These are phyloP conservation scores for Blastobasis adustella DNA, from an alignment of 2,888 invertebrate species.

Conservation along the genomic window DNA sequence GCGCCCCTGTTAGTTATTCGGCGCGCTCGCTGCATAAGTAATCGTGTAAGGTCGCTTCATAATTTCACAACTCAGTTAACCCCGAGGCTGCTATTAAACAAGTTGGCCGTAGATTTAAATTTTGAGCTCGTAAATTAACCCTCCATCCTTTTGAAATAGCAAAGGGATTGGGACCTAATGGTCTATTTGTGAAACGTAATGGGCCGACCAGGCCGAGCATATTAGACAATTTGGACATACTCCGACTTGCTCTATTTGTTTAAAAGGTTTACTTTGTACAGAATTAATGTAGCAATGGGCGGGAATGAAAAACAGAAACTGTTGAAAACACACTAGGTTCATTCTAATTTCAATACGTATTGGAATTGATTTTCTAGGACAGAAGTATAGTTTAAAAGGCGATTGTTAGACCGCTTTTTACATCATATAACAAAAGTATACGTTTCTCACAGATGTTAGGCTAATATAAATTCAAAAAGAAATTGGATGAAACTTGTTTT, in stretches of 20 bases:
- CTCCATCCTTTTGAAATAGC: conserved; percentile 73
- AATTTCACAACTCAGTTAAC: conserved; percentile 66
- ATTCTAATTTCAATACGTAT: too few relatives aligned
- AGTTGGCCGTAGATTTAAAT: conserved; percentile 72
- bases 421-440: too few relatives aligned
- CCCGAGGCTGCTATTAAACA: conserved; percentile 64
- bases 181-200: conserved; percentile 73
- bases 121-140: conserved; percentile 74
- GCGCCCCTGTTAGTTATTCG: too few relatives aligned
- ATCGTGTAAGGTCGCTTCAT: conserved; percentile 40
- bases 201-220: conserved; percentile 62
- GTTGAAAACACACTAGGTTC: too few relatives aligned
- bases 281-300: too few relatives aligned
- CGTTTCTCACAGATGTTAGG: too few relatives aligned
- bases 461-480: too few relatives aligned
- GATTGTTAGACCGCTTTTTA: too few relatives aligned
- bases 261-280: conserved; percentile 11
- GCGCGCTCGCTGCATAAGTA: conserved; percentile 18
- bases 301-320: too few relatives aligned
- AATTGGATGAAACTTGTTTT: too few relatives aligned
- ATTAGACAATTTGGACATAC: conserved; percentile 66
- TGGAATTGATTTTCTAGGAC: too few relatives aligned
- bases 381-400: too few relatives aligned
- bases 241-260: conserved; percentile 58
- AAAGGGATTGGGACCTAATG: conserved; percentile 72